A percentile compares a stretch with the other conserved stretches of the same genome.
These are phyloP conservation scores for Montipora capitata DNA, from an alignment of 92 coral and sea anemone genomes.

Conservation along the genomic window DNA sequence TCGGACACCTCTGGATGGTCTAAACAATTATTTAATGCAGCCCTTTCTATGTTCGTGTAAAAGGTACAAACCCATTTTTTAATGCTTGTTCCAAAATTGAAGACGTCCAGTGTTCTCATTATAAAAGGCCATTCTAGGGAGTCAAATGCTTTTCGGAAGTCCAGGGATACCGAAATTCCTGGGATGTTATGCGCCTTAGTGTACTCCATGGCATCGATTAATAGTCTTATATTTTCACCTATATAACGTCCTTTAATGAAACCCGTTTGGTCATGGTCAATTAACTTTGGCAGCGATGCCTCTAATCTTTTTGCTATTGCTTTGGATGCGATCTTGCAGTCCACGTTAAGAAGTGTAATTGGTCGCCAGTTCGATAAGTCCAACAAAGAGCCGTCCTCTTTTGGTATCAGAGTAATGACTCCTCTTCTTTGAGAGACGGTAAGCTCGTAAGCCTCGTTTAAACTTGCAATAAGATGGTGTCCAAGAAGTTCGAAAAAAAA, in stretches of 20 bases:
- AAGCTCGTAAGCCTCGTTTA: neutral
- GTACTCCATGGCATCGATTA: neutral
- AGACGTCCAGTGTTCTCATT: neutral
- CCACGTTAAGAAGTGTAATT: neutral
- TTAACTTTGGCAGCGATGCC: neutral
- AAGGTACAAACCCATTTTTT: neutral
- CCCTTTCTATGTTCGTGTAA: neutral
- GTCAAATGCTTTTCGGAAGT: neutral
- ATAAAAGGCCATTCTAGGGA: neutral
- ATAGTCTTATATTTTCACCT: neutral
- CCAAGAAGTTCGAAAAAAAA: neutral
- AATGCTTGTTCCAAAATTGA: neutral
- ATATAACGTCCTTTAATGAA: neutral
- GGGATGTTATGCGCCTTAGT: no score
- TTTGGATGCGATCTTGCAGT: neutral
- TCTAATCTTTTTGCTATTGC: neutral
- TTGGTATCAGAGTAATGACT: neutral
- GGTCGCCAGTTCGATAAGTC: neutral
- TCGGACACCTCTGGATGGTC: neutral
- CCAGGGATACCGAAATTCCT: neutral
- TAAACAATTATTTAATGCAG: neutral
- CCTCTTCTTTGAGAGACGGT: neutral
- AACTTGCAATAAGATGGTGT: no score
- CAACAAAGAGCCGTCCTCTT: neutral
- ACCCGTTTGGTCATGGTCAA: neutral